These are phyloP conservation scores for Drosophila mayri DNA, from an alignment of 1,140 invertebrate species.

Conservation along the genomic window DNA sequence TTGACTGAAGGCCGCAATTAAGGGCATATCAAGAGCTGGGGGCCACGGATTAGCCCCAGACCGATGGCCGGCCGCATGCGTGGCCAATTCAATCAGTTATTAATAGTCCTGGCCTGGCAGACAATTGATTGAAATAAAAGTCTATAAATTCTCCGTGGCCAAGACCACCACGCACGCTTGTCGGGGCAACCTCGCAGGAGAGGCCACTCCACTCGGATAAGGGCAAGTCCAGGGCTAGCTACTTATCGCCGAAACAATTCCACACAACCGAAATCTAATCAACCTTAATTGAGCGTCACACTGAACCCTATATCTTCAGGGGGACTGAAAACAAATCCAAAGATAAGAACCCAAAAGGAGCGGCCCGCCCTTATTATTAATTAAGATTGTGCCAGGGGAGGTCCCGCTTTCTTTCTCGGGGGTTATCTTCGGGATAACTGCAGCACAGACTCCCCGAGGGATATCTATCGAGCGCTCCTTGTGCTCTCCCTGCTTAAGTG, in stretches of 20 bases:
- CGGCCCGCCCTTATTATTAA: slow-evolving; percentile 56
- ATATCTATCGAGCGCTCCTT: slow-evolving; percentile 24
- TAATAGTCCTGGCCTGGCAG: slow-evolving; percentile 60
- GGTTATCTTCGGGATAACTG: slow-evolving; percentile 23
- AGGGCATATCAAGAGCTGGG: slow-evolving; percentile 11
- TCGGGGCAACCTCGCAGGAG: slow-evolving; percentile 24
- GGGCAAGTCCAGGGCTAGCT: slow-evolving; percentile 44
- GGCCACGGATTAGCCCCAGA: slow-evolving; percentile 14
- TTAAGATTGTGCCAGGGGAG: slow-evolving; percentile 60
- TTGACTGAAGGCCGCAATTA: slow-evolving; percentile 56
- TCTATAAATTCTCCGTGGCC: slow-evolving; percentile 42
- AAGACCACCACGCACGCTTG: slow-evolving; percentile 59
- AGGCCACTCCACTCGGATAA: slow-evolving; percentile 39
- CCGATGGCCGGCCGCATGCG: slow-evolving; percentile 5
- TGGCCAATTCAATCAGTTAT: slow-evolving; percentile 73
- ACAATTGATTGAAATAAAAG: slow-evolving; percentile 68
- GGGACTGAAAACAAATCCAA: slow-evolving; percentile 12
- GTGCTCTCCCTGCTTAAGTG: slow-evolving; percentile 69
- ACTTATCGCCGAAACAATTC: slow-evolving; percentile 33
- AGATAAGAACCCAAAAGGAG: slow-evolving; percentile 11
- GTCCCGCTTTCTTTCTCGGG: slow-evolving; percentile 29
- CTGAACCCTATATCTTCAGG: slow-evolving; percentile 31
- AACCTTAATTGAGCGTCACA: slow-evolving; percentile 57
- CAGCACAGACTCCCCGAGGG: slow-evolving; percentile 34
- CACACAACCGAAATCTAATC: slow-evolving; percentile 65